Conservation (phyloP, 2,797 vertebrate genomes). For the Sphaeramia orbicularis region DNA sequence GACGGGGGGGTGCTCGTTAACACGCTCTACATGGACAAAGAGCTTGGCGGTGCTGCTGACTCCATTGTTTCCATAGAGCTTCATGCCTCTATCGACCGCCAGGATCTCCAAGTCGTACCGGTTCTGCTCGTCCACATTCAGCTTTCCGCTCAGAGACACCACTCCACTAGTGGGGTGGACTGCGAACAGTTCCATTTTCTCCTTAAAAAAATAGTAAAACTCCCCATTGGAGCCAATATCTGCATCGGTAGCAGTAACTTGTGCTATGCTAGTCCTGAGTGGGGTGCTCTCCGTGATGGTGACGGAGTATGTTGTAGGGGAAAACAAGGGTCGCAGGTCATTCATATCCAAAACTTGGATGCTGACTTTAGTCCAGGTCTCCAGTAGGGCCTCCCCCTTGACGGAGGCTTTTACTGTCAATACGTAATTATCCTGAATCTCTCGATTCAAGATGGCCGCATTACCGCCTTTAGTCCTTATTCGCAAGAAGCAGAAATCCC, state of each 20-base stretch:
- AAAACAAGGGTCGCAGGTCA: conserved; percentile 96
- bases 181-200: conserved; percentile 93
- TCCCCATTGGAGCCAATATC: conserved; percentile 98
- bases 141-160: conserved; percentile 93
- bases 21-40: conserved; percentile 94
- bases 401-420: conserved; percentile 95
- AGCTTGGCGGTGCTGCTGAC: conserved; percentile 98
- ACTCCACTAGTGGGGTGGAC: conserved; percentile 97
- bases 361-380: conserved; percentile 96
- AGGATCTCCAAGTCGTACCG: conserved; percentile 94
- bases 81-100: conserved; percentile 98
- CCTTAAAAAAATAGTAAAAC: conserved; percentile 99
- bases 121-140: conserved; percentile 91
- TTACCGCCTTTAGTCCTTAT: conserved; percentile 99
- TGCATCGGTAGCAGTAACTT: conserved; percentile 97
- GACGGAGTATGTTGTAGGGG: conserved; percentile 97
- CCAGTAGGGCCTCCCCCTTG: conserved; percentile 91
- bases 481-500: conserved; percentile 97
- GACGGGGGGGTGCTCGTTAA: conserved; percentile 92
- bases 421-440: conserved; percentile 97
- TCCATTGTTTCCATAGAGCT: conserved; percentile 97
- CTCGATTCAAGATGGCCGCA: conserved; percentile 96
- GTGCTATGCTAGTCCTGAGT: conserved; percentile 96
- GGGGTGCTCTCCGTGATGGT: conserved; percentile 96
- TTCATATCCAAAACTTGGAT: conserved; percentile 99